A percentile compares a stretch with the other conserved stretches of the same genome.
Evolutionary conservation across 2,888 invertebrate species (phyloP).

Genomic region (Drosophila greeni): DNA sequence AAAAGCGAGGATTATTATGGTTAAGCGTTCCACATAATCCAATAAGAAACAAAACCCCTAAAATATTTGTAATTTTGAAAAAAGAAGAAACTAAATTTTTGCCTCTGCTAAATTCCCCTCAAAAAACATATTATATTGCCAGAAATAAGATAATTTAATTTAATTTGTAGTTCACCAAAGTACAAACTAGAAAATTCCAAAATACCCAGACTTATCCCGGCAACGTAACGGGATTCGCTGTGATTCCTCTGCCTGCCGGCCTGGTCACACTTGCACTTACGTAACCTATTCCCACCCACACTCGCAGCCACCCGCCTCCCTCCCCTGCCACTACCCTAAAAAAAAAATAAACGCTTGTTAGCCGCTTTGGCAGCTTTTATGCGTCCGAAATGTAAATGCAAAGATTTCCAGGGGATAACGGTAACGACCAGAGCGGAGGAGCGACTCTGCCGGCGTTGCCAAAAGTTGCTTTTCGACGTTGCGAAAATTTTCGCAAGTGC

Average conservation of each 20-base stretch:
- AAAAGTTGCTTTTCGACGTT: slow-evolving; percentile 7
- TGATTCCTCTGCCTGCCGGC: neutral
- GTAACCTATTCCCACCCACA: slow-evolving; percentile 8
- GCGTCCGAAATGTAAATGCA: slow-evolving; percentile 62
- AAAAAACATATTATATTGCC: too few relatives aligned
- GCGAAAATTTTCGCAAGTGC: slow-evolving; percentile 54
- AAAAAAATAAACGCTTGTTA: slow-evolving; percentile 44
- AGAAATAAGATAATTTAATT: neutral
- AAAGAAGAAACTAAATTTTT: neutral
- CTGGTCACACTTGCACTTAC: slow-evolving; percentile 13
- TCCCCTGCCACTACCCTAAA: neutral
- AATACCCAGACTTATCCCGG: neutral
- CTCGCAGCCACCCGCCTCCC: neutral
- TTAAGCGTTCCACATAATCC: too few relatives aligned
- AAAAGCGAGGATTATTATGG: too few relatives aligned
- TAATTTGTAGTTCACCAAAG: neutral
- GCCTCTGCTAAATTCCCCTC: neutral
- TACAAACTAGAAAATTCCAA: neutral
- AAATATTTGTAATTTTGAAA: neutral
- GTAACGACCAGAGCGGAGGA: slow-evolving; percentile 6
- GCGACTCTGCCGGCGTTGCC: slow-evolving; percentile 8
- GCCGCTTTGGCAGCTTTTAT: slow-evolving; percentile 68
- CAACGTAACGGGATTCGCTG: neutral
- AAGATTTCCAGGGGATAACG: slow-evolving; percentile 49
- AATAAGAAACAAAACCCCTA: too few relatives aligned